Conservation (phyloP, 2,113 vertebrate genomes). For the Alligator sinensis region DNA sequence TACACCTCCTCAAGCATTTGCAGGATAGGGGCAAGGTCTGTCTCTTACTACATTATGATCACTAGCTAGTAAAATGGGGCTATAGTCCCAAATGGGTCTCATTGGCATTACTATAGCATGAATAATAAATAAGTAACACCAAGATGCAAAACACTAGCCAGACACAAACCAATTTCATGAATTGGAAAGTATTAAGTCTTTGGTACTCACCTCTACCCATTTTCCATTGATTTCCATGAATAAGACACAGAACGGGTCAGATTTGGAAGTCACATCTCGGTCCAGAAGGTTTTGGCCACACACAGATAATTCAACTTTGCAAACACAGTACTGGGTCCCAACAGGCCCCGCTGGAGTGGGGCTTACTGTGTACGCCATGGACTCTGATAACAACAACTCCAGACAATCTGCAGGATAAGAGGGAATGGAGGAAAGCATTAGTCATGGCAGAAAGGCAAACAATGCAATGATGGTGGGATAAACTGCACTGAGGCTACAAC, state of each 20-base stretch:
- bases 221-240: constrained; percentile 91
- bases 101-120: too few species aligned
- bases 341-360: constrained; percentile 65
- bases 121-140: background rate
- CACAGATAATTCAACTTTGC: constrained; percentile 93
- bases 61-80: too few species aligned
- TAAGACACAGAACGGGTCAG: constrained; percentile 97
- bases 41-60: too few species aligned
- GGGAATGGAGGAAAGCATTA: background rate
- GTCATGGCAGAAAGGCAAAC: background rate
- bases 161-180: accelerated
- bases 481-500: accelerated
- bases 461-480: background rate
- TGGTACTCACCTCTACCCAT: constrained; percentile 92
- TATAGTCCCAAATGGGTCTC: too few species aligned
- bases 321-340: constrained; percentile 89
- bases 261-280: constrained; percentile 97
- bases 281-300: constrained; percentile 91
- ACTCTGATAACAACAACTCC: constrained; percentile 64
- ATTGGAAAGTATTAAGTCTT: background rate
- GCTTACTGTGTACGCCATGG: constrained; percentile 89
- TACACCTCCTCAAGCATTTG: too few species aligned
- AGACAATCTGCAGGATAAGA: constrained; percentile 70
- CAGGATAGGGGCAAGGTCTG: too few species aligned
- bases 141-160: background rate